Conservation (phyloP, 35 echinoderm and acorn worm species). For the Eucidaris tribuloides region DNA sequence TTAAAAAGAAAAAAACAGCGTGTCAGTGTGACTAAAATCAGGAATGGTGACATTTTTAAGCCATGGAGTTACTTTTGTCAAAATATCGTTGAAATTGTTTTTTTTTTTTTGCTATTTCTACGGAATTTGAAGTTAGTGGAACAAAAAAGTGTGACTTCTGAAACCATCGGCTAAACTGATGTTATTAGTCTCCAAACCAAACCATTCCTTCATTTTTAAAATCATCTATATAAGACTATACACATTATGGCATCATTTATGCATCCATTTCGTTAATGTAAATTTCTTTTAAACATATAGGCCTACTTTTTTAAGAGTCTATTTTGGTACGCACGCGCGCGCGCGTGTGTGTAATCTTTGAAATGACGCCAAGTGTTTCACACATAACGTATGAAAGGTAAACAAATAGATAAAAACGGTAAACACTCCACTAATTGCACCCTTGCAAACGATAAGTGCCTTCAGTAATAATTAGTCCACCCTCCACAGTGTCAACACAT, state of each 20-base stretch:
- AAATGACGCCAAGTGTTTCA: slow-evolving; percentile 30
- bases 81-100: too few relatives aligned
- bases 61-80: too few relatives aligned
- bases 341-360: too few relatives aligned
- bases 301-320: too few relatives aligned
- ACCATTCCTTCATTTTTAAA: neutral
- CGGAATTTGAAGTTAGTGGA: too few relatives aligned
- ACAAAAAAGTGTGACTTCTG: too few relatives aligned
- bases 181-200: neutral
- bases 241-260: neutral
- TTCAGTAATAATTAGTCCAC: slow-evolving; percentile 23
- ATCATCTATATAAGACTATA: neutral
- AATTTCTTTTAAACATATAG: neutral
- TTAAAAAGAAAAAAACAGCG: too few relatives aligned
- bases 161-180: too few relatives aligned
- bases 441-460: neutral
- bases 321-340: too few relatives aligned
- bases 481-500: slow-evolving; percentile 15
- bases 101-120: too few relatives aligned
- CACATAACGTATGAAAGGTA: slow-evolving; percentile 8
- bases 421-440: neutral
- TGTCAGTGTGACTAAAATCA: too few relatives aligned
- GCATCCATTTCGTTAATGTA: neutral
- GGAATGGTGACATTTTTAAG: too few relatives aligned
- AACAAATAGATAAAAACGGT: slow-evolving; percentile 6